Evolutionary conservation across 2,888 invertebrate genomes (phyloP).

Genomic region (Erynnis tages): DNA sequence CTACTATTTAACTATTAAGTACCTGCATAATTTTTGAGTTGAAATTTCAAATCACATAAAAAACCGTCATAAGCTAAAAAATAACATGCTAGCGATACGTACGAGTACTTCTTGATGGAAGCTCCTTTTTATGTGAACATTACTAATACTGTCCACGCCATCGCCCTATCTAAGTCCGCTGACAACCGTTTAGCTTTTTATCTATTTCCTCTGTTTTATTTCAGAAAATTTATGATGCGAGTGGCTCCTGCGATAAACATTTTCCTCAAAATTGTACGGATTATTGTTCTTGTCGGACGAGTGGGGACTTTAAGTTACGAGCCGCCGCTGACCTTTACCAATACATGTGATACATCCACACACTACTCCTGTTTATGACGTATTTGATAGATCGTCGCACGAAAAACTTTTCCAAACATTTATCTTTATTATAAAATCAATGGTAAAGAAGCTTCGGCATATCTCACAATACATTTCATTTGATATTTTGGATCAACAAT

Average conservation of each 20-base stretch:
- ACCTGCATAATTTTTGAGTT: no score
- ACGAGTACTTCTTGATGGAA: not conserved
- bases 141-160: conserved; percentile 48
- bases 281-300: conserved; percentile 74
- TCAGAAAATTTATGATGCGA: conserved; percentile 73
- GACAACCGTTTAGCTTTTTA: conserved; percentile 69
- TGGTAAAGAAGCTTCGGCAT: conserved; percentile 4
- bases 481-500: conserved; percentile 56
- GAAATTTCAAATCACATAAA: no score
- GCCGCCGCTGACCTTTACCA: conserved; percentile 59
- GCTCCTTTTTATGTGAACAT: conserved; percentile 21
- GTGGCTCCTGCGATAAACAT: conserved; percentile 74
- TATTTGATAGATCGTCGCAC: conserved; percentile 10
- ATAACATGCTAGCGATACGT: no score
- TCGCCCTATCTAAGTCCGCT: conserved; percentile 45
- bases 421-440: not conserved
- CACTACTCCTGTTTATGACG: conserved; percentile 23
- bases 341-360: conserved; percentile 35
- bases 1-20: no score
- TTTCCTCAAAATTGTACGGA: conserved; percentile 71
- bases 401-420: not conserved
- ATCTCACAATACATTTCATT: conserved; percentile 36
- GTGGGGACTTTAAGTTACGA: conserved; percentile 67
- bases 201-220: conserved; percentile 74
- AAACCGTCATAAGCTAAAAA: no score